Evolutionary conservation across 2,888 invertebrate genomes (phyloP).

Genomic region (Clitarchus hookeri): DNA sequence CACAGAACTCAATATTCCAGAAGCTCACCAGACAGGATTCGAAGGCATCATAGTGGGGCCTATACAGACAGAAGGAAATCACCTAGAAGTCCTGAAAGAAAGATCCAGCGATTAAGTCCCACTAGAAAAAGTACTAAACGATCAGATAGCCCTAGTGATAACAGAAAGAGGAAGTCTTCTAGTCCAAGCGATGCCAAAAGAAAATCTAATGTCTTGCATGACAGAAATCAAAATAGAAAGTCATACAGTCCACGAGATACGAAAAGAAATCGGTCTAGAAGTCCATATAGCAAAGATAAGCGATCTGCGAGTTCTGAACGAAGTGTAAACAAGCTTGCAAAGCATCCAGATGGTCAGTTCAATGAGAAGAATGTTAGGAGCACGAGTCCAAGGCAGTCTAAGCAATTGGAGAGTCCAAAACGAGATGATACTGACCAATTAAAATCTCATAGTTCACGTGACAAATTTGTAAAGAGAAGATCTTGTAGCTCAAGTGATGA

Average conservation of each 20-base stretch:
- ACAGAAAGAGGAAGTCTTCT: not conserved
- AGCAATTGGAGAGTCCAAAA: not conserved
- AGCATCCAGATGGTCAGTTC: not conserved
- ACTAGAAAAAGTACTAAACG: not conserved
- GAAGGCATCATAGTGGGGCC: not conserved
- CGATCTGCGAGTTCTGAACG: not conserved
- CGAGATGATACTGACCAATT: not conserved
- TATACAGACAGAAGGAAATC: not conserved
- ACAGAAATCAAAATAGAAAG: not conserved
- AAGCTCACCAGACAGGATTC: not conserved
- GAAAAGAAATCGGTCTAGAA: not conserved
- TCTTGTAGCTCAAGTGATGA: slow-evolving; percentile 15
- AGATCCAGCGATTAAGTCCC: not conserved
- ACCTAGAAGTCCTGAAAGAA: not conserved
- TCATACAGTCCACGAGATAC: not conserved
- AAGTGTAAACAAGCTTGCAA: not conserved
- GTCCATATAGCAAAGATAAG: slow-evolving; percentile 15
- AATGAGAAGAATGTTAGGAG: slow-evolving; percentile 8
- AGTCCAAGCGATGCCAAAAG: not conserved
- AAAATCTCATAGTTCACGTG: not conserved
- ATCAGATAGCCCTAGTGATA: not conserved
- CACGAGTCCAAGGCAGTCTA: not conserved
- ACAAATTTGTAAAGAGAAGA: not conserved
- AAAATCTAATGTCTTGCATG: not conserved
- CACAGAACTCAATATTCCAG: not conserved